phyloP scores from a whole-genome alignment of 2,888 invertebrate species.

The Drosophila prolongata region DNA sequence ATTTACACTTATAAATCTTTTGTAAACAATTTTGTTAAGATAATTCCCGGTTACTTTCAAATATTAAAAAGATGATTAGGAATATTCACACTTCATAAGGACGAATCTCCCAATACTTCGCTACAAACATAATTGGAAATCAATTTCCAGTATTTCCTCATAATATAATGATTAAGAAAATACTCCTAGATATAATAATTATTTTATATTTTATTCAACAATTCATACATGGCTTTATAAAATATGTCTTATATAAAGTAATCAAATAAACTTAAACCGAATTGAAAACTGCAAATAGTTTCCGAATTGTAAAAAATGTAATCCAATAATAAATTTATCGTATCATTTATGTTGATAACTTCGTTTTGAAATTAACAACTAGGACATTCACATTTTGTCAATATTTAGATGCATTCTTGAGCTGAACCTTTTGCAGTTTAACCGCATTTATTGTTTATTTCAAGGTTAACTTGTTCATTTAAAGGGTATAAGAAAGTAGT shows the following conservation, averaged over 20 bases:
- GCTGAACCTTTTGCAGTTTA: slow-evolving; percentile 26
- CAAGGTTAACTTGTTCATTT: slow-evolving; percentile 17
- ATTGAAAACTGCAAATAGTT: slow-evolving; percentile 10
- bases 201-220: slow-evolving; percentile 37
- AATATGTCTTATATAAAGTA: slow-evolving; percentile 19
- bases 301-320: neutral
- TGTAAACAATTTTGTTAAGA: too few relatives aligned
- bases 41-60: too few relatives aligned
- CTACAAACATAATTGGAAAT: too few relatives aligned
- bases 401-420: slow-evolving; percentile 14
- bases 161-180: too few relatives aligned
- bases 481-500: slow-evolving; percentile 1
- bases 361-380: neutral
- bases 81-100: too few relatives aligned
- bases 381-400: slow-evolving; percentile 9
- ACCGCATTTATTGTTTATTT: slow-evolving; percentile 15
- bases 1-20: too few relatives aligned
- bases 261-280: slow-evolving; percentile 10
- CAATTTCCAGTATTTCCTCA: too few relatives aligned
- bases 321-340: neutral
- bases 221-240: slow-evolving; percentile 21
- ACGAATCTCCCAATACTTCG: too few relatives aligned
- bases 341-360: slow-evolving; percentile 2
- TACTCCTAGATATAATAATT: neutral
- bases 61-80: too few relatives aligned